A percentile compares a stretch with the other conserved stretches of the same genome.
phyloP scores from a whole-genome alignment of 2,113 vertebrate species.

The Phyllopteryx taeniolatus region DNA sequence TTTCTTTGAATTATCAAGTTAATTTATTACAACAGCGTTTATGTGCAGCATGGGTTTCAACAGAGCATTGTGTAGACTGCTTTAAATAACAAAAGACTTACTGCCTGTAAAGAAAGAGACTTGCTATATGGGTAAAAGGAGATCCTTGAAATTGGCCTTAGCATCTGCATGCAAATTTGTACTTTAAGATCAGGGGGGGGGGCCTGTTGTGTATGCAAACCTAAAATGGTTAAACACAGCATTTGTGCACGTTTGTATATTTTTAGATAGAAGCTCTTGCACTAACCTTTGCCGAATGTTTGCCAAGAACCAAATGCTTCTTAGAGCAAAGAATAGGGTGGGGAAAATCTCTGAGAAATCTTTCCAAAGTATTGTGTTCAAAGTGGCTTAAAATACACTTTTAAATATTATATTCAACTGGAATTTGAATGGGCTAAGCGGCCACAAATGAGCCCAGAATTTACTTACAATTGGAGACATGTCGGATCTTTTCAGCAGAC shows the following conservation, averaged over 20 bases:
- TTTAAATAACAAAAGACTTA: slow-evolving; percentile 34
- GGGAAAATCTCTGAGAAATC: slow-evolving; percentile 28
- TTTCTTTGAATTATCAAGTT: slow-evolving; percentile 19
- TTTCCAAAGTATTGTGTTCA: slow-evolving; percentile 9
- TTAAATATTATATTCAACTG: slow-evolving; percentile 28
- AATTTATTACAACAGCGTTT: slow-evolving; percentile 29
- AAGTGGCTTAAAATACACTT: slow-evolving; percentile 32
- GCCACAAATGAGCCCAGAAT: slow-evolving; percentile 31
- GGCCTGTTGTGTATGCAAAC: slow-evolving; percentile 24
- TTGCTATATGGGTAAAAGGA: slow-evolving; percentile 4
- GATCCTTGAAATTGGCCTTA: slow-evolving; percentile 8
- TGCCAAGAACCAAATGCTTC: slow-evolving; percentile 19
- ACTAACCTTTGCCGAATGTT: slow-evolving; percentile 3
- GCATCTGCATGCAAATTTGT: slow-evolving; percentile 6
- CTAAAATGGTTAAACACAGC: slow-evolving; percentile 15
- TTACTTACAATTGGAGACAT: slow-evolving; percentile 34
- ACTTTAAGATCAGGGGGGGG: neutral
- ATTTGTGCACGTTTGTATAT: slow-evolving; percentile 17
- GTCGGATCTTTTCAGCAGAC: slow-evolving; percentile 1
- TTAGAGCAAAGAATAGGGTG: slow-evolving; percentile 18
- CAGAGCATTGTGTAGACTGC: slow-evolving; percentile 9
- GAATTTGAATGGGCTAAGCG: slow-evolving; percentile 36
- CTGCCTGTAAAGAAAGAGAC: slow-evolving; percentile 1
- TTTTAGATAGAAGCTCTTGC: slow-evolving; percentile 23
- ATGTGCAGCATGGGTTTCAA: slow-evolving; percentile 18